These are phyloP conservation scores for Mystacides longicornis DNA, from an alignment of 2,888 invertebrate genomes.

Conservation along the genomic window DNA sequence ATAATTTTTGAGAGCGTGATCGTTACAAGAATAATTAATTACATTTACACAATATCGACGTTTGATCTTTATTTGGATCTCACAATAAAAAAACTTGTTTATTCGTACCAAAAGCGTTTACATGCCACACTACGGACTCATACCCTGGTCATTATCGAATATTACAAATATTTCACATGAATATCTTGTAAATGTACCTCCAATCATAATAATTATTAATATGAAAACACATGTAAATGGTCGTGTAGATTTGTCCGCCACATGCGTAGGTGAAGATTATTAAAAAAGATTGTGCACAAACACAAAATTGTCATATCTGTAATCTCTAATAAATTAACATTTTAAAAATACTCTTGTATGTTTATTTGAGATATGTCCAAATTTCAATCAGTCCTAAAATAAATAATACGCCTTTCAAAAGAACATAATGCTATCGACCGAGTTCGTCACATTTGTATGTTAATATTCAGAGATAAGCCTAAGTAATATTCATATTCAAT, in stretches of 20 bases:
- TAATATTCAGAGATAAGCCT: background rate
- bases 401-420: too few relatives aligned
- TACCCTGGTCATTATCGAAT: background rate
- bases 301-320: too few relatives aligned
- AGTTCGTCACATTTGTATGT: background rate
- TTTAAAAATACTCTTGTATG: too few relatives aligned
- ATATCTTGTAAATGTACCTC: background rate
- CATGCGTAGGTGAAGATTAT: too few relatives aligned
- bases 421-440: background rate
- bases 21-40: constrained; percentile 2
- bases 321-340: too few relatives aligned
- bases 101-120: background rate
- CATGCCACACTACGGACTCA: background rate
- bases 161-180: background rate
- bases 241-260: too few relatives aligned
- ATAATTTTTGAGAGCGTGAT: background rate
- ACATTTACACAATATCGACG: background rate
- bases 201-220: background rate
- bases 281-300: too few relatives aligned
- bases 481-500: background rate
- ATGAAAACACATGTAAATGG: background rate
- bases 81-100: background rate
- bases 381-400: too few relatives aligned
- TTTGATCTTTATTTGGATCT: background rate
- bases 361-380: too few relatives aligned